phyloP scores from a whole-genome alignment of 2,113 vertebrate genomes.

The Austrofundulus limnaeus region DNA sequence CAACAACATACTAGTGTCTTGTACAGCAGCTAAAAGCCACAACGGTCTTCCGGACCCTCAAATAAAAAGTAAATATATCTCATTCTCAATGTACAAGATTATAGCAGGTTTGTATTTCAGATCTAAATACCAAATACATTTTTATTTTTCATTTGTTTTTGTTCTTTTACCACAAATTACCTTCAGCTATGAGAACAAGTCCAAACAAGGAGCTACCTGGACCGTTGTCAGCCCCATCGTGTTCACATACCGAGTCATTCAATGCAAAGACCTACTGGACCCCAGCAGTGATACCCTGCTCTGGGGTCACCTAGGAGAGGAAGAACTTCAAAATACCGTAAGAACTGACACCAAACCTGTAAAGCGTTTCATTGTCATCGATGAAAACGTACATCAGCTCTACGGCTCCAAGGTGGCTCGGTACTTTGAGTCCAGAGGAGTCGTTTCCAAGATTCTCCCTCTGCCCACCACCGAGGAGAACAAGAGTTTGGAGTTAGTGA shows the following conservation, averaged over 20 bases:
- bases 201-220: constrained; percentile 73
- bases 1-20: too few relatives aligned
- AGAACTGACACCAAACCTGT: constrained; percentile 48
- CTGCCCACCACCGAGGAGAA: constrained; percentile 80
- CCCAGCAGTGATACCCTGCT: constrained; percentile 76
- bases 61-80: too few relatives aligned
- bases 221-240: constrained; percentile 78
- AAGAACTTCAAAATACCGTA: constrained; percentile 38
- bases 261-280: constrained; percentile 76
- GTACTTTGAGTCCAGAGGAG: constrained; percentile 75
- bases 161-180: constrained; percentile 9
- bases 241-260: constrained; percentile 80
- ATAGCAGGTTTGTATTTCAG: neutral
- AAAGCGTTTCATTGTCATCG: constrained; percentile 81
- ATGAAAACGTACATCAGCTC: constrained; percentile 74
- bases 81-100: too few relatives aligned
- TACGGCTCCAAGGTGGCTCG: constrained; percentile 73
- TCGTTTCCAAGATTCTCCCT: constrained; percentile 75
- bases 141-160: neutral
- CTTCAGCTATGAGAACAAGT: constrained; percentile 72
- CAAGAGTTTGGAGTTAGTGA: constrained; percentile 78
- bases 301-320: constrained; percentile 74
- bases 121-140: neutral
- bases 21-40: too few relatives aligned
- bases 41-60: too few relatives aligned